Percentiles rank a stretch among this genome's conserved stretches.
Conservation (phyloP, 2,113 vertebrate genomes). For the Notarius lentiginosus region DNA sequence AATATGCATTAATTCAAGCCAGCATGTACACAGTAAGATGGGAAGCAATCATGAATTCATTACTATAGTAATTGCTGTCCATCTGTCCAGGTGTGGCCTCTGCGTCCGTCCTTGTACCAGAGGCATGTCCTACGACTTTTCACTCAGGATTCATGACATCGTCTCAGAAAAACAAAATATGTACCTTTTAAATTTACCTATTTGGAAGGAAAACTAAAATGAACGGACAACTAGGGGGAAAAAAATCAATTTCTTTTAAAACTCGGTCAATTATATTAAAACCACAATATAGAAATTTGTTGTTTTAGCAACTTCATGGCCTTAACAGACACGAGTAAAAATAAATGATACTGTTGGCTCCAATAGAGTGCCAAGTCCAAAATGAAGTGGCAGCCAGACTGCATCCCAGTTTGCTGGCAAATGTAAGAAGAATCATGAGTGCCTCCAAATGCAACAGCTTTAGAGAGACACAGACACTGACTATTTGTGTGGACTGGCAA, state of each 20-base stretch:
- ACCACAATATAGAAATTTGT: not conserved
- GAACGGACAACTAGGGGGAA: not conserved
- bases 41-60: not conserved
- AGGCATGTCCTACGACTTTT: not conserved
- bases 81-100: not conserved
- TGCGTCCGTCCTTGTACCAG: not conserved
- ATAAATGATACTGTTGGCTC: slow-evolving; percentile 58
- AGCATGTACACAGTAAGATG: not conserved
- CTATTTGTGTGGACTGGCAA: slow-evolving; percentile 41
- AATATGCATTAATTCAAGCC: not conserved
- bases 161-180: not conserved
- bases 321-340: slow-evolving; percentile 8
- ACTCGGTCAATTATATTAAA: not conserved
- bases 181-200: not conserved
- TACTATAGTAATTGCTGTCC: not conserved
- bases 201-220: not conserved
- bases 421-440: slow-evolving; percentile 57
- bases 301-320: not conserved
- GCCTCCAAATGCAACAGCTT: slow-evolving; percentile 51
- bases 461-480: slow-evolving; percentile 49
- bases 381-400: slow-evolving; percentile 52
- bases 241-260: not conserved
- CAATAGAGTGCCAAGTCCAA: slow-evolving; percentile 54
- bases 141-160: not conserved
- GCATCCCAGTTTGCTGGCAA: slow-evolving; percentile 47